These are phyloP conservation scores for Mormyrus proboscirostris DNA, from an alignment of 2,797 vertebrate genomes.

Conservation along the genomic window DNA sequence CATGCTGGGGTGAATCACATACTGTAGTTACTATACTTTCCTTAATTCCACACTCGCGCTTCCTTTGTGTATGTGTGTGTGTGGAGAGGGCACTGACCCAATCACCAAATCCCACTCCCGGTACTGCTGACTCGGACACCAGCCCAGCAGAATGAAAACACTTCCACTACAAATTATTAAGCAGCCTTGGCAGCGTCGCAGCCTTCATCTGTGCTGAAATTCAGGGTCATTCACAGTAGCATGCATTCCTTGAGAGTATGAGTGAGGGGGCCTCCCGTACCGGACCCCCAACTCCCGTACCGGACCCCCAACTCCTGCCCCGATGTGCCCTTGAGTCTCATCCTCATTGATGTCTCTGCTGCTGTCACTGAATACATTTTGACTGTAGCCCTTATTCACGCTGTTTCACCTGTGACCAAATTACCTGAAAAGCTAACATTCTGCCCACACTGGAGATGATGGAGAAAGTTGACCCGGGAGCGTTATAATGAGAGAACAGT, in stretches of 20 bases:
- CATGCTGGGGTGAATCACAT: not conserved
- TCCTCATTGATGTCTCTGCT: not conserved
- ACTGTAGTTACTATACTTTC: not conserved
- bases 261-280: not conserved
- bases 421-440: not conserved
- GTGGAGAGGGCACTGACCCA: not conserved
- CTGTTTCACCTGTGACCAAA: not conserved
- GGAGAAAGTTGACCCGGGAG: not conserved
- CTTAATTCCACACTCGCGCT: not conserved
- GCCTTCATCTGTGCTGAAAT: not conserved
- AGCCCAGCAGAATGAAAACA: not conserved
- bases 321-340: not conserved
- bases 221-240: conserved; percentile 14
- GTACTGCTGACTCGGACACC: conserved; percentile 9
- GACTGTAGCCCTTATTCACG: not conserved
- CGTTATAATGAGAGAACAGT: not conserved
- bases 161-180: not conserved
- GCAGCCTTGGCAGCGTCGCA: not conserved
- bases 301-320: not conserved
- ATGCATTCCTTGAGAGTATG: not conserved
- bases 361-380: not conserved
- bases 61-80: not conserved
- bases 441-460: not conserved
- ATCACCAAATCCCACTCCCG: not conserved
- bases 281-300: not conserved